Evolutionary conservation across 2,113 vertebrate genomes (phyloP).

Genomic region (Cephalopholis sonnerati): DNA sequence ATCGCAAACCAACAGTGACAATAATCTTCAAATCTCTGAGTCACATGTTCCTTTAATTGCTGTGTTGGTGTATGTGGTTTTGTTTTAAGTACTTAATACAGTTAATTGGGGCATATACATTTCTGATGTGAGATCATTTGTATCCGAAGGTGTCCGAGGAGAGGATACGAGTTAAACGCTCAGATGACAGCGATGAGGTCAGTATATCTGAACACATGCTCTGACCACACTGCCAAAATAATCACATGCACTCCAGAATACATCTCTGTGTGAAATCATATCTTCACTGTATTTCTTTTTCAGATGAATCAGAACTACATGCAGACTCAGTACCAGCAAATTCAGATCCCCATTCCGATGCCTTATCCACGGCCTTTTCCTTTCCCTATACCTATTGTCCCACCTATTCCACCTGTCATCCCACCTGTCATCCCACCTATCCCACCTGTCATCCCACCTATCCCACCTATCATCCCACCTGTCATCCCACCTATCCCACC

Average conservation of each 20-base stretch:
- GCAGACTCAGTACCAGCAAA: background rate
- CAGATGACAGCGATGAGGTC: conserved; percentile 47
- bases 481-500: background rate
- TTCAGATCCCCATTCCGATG: background rate
- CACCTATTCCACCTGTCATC: background rate
- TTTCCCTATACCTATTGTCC: background rate
- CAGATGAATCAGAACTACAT: background rate
- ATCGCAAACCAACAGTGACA: background rate
- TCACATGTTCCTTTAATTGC: background rate
- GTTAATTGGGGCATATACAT: background rate
- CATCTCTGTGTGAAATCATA: background rate
- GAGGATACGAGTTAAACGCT: conserved; percentile 35
- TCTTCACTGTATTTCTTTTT: background rate
- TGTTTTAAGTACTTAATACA: background rate
- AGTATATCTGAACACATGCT: background rate
- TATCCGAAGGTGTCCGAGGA: conserved; percentile 8
- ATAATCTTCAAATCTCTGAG: background rate
- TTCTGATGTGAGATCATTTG: background rate
- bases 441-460: background rate
- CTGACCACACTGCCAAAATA: background rate
- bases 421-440: background rate
- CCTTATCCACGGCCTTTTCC: background rate
- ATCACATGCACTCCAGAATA: background rate
- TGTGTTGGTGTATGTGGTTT: background rate
- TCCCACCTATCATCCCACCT: no score